A percentile compares a stretch with the other conserved stretches of the same genome.
phyloP scores from a whole-genome alignment of 2,113 vertebrate genomes.

The Hepsetus odoe region DNA sequence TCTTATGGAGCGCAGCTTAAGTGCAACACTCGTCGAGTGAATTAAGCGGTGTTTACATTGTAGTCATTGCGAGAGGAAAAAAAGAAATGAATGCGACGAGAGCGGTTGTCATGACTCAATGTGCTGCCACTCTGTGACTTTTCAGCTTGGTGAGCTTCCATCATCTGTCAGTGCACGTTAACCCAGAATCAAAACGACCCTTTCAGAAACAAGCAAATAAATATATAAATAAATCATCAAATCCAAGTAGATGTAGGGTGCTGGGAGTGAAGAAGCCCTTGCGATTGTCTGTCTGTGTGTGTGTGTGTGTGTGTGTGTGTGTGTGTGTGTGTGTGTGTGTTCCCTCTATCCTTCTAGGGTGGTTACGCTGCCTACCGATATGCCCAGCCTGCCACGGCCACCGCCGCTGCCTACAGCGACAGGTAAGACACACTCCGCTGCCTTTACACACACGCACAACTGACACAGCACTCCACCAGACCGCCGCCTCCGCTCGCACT shows the following conservation, averaged over 20 bases:
- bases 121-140: slow-evolving; percentile 5
- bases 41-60: slow-evolving; percentile 17
- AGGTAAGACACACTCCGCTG: slow-evolving; percentile 81
- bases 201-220: not conserved
- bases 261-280: slow-evolving; percentile 9
- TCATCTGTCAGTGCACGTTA: slow-evolving; percentile 25
- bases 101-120: slow-evolving; percentile 6
- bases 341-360: slow-evolving; percentile 90
- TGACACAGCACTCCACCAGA: slow-evolving; percentile 31
- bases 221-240: not conserved
- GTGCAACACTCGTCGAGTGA: slow-evolving; percentile 10
- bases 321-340: slow-evolving; percentile 58
- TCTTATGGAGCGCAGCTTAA: slow-evolving; percentile 28
- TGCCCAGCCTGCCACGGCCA: slow-evolving; percentile 93
- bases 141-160: slow-evolving; percentile 14
- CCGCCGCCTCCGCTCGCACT: slow-evolving; percentile 25
- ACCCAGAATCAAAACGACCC: not conserved
- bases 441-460: slow-evolving; percentile 38
- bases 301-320: slow-evolving; percentile 63
- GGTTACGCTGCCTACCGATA: slow-evolving; percentile 97
- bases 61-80: not conserved
- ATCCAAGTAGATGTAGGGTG: slow-evolving; percentile 29
- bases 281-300: slow-evolving; percentile 15
- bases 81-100: slow-evolving; percentile 8
- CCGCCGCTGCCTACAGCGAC: slow-evolving; percentile 97